These are phyloP conservation scores for Sebastes umbrosus DNA, from an alignment of 2,797 vertebrate species.

Conservation along the genomic window DNA sequence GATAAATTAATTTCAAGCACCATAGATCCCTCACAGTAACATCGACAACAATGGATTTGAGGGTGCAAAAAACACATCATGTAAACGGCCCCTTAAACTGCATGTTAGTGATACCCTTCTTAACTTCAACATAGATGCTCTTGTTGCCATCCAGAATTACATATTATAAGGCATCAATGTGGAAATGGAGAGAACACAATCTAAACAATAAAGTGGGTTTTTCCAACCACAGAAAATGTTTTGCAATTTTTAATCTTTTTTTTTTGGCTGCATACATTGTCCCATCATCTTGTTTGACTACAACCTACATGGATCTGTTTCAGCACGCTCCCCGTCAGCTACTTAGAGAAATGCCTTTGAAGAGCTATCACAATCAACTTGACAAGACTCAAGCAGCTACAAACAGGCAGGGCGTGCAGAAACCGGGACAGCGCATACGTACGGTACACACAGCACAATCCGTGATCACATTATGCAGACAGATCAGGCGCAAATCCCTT, in stretches of 20 bases:
- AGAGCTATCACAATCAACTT: not conserved
- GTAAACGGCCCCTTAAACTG: too few relatives aligned
- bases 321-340: not conserved
- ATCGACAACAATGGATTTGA: too few relatives aligned
- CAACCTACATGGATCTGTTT: not conserved
- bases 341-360: not conserved
- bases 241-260: not conserved
- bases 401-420: not conserved
- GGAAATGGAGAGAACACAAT: not conserved
- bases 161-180: not conserved
- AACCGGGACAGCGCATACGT: not conserved
- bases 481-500: not conserved
- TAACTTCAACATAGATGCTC: not conserved
- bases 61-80: too few relatives aligned
- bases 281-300: not conserved
- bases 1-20: too few relatives aligned
- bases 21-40: too few relatives aligned
- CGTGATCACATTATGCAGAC: not conserved
- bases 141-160: not conserved
- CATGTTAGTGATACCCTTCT: not conserved
- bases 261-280: not conserved
- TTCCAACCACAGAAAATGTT: not conserved
- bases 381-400: not conserved
- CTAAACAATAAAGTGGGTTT: not conserved
- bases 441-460: not conserved